Conservation (phyloP, 2,888 invertebrate species). For the Octodonta nipae region DNA sequence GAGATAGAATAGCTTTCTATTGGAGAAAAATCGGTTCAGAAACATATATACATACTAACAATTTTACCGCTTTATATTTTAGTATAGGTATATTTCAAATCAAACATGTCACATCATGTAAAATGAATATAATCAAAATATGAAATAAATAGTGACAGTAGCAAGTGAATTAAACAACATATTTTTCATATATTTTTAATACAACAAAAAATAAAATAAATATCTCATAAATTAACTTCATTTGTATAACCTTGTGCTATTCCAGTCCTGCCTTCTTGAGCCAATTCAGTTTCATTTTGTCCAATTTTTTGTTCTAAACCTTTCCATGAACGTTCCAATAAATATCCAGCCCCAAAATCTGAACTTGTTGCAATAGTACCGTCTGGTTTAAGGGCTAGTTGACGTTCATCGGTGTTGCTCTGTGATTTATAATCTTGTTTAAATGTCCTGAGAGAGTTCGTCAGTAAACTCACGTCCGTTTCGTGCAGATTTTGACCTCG, state of each 20-base stretch:
- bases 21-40: too few species aligned
- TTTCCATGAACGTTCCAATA: constrained; percentile 63
- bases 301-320: constrained; percentile 75
- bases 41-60: too few species aligned
- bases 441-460: constrained; percentile 44
- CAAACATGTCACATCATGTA: too few species aligned
- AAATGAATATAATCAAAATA: too few species aligned
- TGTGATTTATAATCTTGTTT: not conserved
- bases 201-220: too few species aligned
- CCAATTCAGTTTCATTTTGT: constrained; percentile 51
- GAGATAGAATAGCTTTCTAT: too few species aligned
- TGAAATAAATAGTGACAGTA: too few species aligned
- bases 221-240: not conserved
- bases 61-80: too few species aligned
- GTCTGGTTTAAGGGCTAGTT: constrained; percentile 30
- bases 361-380: constrained; percentile 38
- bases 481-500: constrained; percentile 5
- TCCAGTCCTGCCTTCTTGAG: constrained; percentile 40
- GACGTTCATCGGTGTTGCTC: not conserved
- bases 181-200: too few species aligned
- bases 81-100: too few species aligned
- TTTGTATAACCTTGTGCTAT: not conserved
- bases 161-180: too few species aligned
- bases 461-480: constrained; percentile 59
- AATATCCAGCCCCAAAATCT: constrained; percentile 48